Evolutionary conservation across 2,888 invertebrate species (phyloP).

Genomic region (Pristionchus japonicus): DNA sequence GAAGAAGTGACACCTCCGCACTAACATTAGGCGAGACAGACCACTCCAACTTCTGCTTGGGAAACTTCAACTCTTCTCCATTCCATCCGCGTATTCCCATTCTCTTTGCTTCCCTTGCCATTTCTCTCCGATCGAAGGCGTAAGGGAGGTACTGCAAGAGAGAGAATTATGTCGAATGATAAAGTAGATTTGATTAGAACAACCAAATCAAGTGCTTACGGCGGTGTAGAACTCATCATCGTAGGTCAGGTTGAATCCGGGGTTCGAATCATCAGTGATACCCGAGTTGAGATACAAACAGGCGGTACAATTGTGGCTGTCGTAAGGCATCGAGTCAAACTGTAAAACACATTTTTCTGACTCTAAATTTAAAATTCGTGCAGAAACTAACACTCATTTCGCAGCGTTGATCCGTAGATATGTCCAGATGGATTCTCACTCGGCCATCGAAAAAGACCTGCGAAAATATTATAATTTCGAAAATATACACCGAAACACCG

Average conservation of each 20-base stretch:
- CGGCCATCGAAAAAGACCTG: background rate
- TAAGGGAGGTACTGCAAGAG: background rate
- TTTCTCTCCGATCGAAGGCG: background rate
- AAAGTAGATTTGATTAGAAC: too few species aligned
- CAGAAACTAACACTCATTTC: background rate
- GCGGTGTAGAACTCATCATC: background rate
- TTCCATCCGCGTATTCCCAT: too few species aligned
- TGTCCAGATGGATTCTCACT: background rate
- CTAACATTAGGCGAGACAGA: background rate
- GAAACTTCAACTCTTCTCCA: too few species aligned
- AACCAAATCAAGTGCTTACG: background rate
- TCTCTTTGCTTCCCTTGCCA: background rate
- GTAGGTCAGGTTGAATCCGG: background rate
- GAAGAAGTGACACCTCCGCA: background rate
- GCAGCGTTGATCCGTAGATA: background rate
- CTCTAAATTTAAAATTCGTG: background rate
- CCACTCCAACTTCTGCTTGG: background rate
- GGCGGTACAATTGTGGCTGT: background rate
- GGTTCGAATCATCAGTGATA: background rate
- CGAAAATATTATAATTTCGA: background rate
- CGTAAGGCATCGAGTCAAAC: background rate
- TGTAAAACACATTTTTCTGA: background rate
- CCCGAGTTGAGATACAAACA: background rate
- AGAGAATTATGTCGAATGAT: background rate
- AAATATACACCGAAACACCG: too few species aligned